A percentile compares a stretch with the other conserved stretches of the same genome.
These are phyloP conservation scores for Pristiophorus japonicus DNA, from an alignment of 2,113 vertebrate genomes.

Conservation along the genomic window DNA sequence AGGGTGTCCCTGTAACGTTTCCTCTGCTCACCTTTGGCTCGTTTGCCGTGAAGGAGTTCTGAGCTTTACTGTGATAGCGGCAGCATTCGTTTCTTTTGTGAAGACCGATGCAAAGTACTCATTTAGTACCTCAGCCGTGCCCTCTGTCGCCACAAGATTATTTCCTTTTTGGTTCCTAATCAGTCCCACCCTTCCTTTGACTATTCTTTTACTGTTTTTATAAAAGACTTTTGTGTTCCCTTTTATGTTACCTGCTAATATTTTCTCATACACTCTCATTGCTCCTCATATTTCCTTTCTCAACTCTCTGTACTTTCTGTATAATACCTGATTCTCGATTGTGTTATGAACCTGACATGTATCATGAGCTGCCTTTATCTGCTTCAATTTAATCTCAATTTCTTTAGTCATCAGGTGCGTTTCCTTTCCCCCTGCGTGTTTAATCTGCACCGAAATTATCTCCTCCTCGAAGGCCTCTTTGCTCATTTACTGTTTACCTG, in stretches of 20 bases:
- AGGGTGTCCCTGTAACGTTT: too few species aligned
- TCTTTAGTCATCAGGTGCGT: background rate
- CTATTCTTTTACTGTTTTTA: background rate
- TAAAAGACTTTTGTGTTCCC: background rate
- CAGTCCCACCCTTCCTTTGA: background rate
- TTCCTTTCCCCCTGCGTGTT: background rate
- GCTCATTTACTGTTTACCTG: too few species aligned
- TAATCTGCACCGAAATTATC: background rate
- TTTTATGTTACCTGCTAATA: background rate
- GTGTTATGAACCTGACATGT: background rate
- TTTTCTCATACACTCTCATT: background rate
- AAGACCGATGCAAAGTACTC: background rate
- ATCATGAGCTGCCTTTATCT: background rate
- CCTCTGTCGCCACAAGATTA: background rate
- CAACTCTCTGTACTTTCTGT: background rate
- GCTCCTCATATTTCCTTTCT: background rate
- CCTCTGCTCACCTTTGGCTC: too few species aligned
- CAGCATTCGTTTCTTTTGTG: background rate
- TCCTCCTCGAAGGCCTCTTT: background rate
- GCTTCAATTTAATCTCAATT: background rate
- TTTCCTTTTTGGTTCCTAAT: background rate
- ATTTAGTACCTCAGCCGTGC: background rate
- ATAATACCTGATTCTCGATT: background rate
- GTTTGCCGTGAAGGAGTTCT: too few species aligned
- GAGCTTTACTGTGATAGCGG: background rate